Evolutionary conservation across 2,797 vertebrate genomes (phyloP).

Genomic region (Tragopan temminckii): DNA sequence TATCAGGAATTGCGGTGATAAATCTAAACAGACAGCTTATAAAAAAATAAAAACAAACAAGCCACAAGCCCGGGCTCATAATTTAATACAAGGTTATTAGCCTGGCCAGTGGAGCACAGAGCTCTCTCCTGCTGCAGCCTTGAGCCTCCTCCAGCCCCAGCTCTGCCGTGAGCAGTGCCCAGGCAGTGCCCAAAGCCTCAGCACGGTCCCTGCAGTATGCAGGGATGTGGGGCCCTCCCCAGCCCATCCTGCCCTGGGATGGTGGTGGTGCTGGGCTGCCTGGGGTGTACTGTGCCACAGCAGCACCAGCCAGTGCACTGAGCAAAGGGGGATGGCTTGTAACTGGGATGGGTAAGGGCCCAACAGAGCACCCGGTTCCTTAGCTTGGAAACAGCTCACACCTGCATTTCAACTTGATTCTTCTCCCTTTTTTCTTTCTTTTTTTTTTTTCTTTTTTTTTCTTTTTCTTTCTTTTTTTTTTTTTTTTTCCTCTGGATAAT

Average conservation of each 20-base stretch:
- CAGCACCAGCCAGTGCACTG: background rate
- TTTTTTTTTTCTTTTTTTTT: background rate
- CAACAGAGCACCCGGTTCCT: background rate
- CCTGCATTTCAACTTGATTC: background rate
- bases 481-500: background rate
- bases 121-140: constrained; percentile 33
- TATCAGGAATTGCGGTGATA: constrained; percentile 76
- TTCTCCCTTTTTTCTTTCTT: background rate
- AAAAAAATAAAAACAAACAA: constrained; percentile 5
- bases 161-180: constrained; percentile 20
- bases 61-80: constrained; percentile 61
- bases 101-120: constrained; percentile 66
- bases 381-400: background rate
- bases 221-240: background rate
- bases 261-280: background rate
- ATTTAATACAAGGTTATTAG: constrained; percentile 79
- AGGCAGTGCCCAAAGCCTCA: background rate
- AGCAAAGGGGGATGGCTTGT: background rate
- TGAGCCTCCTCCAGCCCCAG: background rate
- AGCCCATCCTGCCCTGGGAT: background rate
- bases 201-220: background rate
- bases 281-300: background rate
- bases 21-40: constrained; percentile 78
- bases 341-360: background rate
- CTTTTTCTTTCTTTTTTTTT: background rate